Percentiles rank a stretch among this genome's conserved stretches.
Evolutionary conservation across 2,888 invertebrate genomes (phyloP).

Genomic region (Chrysolina haemoptera): DNA sequence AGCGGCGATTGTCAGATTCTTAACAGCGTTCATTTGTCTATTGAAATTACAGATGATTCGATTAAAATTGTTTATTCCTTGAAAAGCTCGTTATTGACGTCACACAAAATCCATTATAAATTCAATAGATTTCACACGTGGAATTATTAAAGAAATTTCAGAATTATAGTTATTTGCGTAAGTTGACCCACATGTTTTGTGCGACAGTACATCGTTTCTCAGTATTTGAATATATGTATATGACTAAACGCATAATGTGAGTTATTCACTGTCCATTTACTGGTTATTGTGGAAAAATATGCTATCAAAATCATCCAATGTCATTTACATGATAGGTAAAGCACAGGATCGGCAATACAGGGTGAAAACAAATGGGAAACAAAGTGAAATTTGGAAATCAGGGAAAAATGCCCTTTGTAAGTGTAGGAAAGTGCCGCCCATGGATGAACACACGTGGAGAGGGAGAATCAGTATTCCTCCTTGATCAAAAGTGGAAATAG

Average conservation of each 20-base stretch:
- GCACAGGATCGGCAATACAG: too few species aligned
- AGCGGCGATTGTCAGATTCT: conserved; percentile 52
- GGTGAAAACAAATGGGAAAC: too few species aligned
- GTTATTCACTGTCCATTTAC: too few species aligned
- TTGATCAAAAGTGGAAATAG: too few species aligned
- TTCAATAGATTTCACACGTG: conserved; percentile 6
- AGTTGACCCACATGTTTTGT: conserved; percentile 2
- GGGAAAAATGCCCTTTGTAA: too few species aligned
- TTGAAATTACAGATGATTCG: conserved; percentile 50
- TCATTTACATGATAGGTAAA: too few species aligned
- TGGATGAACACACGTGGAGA: too few species aligned
- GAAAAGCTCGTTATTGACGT: conserved; percentile 27
- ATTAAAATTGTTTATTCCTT: conserved; percentile 46
- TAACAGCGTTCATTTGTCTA: conserved; percentile 54
- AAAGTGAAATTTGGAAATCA: too few species aligned
- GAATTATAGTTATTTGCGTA: not conserved
- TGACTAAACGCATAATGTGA: not conserved
- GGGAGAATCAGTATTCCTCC: too few species aligned
- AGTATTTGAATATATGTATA: not conserved
- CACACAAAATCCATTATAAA: conserved; percentile 3
- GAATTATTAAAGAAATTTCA: not conserved
- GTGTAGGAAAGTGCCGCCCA: too few species aligned
- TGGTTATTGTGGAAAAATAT: too few species aligned
- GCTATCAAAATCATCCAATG: too few species aligned
- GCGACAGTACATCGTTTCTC: not conserved